These are phyloP conservation scores for Tricholaema leucomelas DNA, from an alignment of 2,113 vertebrate genomes.

Conservation along the genomic window DNA sequence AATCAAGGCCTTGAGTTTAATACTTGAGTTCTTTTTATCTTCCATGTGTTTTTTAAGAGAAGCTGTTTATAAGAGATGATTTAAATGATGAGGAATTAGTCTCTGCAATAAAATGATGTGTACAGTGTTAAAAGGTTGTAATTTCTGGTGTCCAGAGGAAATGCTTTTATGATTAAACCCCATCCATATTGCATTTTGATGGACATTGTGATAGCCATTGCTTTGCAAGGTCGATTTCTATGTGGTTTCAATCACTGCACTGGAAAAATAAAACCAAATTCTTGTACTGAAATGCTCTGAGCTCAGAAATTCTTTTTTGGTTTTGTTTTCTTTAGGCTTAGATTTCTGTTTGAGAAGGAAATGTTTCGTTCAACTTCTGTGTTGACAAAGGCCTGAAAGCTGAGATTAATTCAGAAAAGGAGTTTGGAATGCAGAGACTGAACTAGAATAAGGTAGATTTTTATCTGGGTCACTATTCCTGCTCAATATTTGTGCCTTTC, in stretches of 20 bases:
- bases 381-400: background rate
- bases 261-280: slow-evolving; percentile 64
- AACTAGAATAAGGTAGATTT: background rate
- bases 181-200: slow-evolving; percentile 41
- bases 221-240: slow-evolving; percentile 65
- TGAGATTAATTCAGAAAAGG: background rate
- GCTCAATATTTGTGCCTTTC: background rate
- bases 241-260: slow-evolving; percentile 40
- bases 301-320: background rate
- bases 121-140: slow-evolving; percentile 48
- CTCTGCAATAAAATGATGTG: background rate
- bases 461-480: background rate
- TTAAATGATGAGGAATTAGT: slow-evolving; percentile 43
- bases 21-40: slow-evolving; percentile 72
- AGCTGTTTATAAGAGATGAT: slow-evolving; percentile 61
- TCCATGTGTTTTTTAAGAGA: slow-evolving; percentile 47
- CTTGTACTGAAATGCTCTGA: slow-evolving; percentile 51
- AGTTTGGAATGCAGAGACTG: background rate
- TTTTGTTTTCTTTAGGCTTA: background rate
- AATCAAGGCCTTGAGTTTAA: slow-evolving; percentile 43
- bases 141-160: slow-evolving; percentile 62
- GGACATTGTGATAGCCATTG: slow-evolving; percentile 42
- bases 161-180: slow-evolving; percentile 57
- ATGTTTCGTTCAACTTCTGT: background rate
- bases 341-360: background rate